A percentile compares a stretch with the other conserved stretches of the same genome.
phyloP scores from a whole-genome alignment of 2,113 vertebrate genomes.

The Rhombomys opimus region DNA sequence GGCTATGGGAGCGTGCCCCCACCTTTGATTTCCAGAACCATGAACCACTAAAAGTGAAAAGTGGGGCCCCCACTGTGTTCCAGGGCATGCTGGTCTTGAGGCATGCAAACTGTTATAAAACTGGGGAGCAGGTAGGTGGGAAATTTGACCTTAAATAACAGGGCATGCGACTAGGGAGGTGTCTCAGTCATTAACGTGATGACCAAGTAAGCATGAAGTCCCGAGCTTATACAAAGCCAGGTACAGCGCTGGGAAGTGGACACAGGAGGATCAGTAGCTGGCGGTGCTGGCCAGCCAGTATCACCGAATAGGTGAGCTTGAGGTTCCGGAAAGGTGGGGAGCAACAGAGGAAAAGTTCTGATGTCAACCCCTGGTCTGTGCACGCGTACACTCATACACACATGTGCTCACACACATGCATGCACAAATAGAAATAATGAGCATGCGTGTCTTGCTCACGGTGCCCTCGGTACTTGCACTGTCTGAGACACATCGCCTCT shows the following conservation, averaged over 20 bases:
- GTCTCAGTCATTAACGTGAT: not conserved
- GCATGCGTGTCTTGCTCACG: not conserved
- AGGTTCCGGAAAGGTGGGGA: no score
- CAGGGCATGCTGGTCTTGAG: not conserved
- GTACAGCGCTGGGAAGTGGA: not conserved
- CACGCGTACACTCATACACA: not conserved
- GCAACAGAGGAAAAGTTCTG: not conserved
- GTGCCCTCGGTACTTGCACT: not conserved
- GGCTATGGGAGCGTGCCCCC: rapidly evolving
- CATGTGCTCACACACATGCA: not conserved
- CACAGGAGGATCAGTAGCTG: not conserved
- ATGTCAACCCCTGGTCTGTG: not conserved
- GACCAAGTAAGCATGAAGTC: not conserved
- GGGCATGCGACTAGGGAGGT: no score
- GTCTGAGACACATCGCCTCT: not conserved
- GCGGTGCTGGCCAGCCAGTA: not conserved
- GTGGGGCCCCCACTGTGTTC: not conserved
- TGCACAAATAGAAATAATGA: not conserved
- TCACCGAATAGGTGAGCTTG: not conserved
- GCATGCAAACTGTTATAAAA: not conserved
- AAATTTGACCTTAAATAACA: not conserved
- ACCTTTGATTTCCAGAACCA: not conserved
- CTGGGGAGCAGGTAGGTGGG: not conserved
- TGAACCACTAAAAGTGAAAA: not conserved
- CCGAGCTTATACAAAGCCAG: not conserved